Percentiles rank a stretch among this genome's conserved stretches.
Conservation (phyloP, 2,113 vertebrate genomes). For the Solenodon paradoxus region DNA sequence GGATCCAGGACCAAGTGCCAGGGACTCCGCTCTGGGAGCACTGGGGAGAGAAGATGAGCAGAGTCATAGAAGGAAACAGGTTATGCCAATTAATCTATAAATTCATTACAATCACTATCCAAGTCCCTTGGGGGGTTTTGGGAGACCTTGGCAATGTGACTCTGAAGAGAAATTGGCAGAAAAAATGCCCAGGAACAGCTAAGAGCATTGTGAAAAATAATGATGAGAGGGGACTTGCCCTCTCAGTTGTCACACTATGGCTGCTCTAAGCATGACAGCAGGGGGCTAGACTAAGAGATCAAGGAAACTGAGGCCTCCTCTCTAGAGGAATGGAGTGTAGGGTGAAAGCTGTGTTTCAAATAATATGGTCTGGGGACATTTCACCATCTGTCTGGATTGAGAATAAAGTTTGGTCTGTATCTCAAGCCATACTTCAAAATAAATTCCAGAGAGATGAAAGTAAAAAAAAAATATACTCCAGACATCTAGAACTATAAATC, state of each 20-base stretch:
- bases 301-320: background rate
- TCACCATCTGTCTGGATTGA: background rate
- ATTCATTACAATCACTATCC: background rate
- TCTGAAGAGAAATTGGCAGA: conserved; percentile 56
- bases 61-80: background rate
- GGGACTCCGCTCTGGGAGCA: background rate
- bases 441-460: background rate
- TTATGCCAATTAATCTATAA: background rate
- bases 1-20: background rate
- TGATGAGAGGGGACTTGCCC: background rate
- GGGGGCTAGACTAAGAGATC: background rate
- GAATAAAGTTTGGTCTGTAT: background rate
- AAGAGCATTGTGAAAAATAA: background rate
- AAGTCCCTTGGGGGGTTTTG: background rate
- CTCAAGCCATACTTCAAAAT: background rate
- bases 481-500: background rate
- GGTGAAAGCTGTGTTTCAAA: background rate
- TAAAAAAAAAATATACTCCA: background rate
- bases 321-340: background rate
- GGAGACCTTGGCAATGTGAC: background rate
- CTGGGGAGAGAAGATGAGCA: background rate
- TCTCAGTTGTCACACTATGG: background rate
- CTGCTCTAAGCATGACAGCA: background rate
- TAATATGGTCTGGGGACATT: background rate
- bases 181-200: background rate